phyloP scores from a whole-genome alignment of 2,888 invertebrate species.

The Lasioglossum leucozonium region DNA sequence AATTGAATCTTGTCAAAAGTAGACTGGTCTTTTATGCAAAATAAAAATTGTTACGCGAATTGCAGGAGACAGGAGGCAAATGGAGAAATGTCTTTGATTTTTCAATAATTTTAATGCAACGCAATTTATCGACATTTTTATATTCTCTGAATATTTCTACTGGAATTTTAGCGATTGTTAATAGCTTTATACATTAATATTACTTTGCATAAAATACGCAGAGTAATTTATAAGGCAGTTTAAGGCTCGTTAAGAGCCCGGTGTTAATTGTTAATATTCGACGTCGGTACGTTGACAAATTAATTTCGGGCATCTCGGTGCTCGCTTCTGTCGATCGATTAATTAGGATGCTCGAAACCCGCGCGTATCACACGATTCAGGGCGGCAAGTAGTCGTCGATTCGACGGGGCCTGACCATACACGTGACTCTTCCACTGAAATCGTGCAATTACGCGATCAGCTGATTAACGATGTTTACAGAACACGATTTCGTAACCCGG shows the following conservation, averaged over 20 bases:
- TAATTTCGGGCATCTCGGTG: neutral
- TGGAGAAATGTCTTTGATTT: neutral
- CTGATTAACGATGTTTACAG: slow-evolving; percentile 43
- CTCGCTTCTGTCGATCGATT: neutral
- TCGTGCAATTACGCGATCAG: slow-evolving; percentile 17
- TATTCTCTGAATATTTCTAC: neutral
- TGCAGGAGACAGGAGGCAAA: neutral
- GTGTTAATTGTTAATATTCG: neutral
- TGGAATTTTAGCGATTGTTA: too few species aligned
- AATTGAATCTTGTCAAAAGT: neutral
- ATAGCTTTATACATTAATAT: too few species aligned
- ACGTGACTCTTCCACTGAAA: slow-evolving; percentile 8
- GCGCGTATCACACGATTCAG: neutral
- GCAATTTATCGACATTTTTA: neutral
- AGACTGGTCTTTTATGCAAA: too few species aligned
- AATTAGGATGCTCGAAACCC: neutral
- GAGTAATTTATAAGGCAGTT: neutral
- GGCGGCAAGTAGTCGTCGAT: neutral
- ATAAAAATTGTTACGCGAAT: neutral
- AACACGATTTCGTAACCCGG: slow-evolving; percentile 18
- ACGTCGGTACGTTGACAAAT: neutral
- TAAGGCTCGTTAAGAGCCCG: neutral
- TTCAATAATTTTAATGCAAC: neutral
- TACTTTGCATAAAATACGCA: too few species aligned
- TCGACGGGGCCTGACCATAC: neutral